Conservation (phyloP, 2,888 invertebrate species). For the Pyrrhia umbra region DNA sequence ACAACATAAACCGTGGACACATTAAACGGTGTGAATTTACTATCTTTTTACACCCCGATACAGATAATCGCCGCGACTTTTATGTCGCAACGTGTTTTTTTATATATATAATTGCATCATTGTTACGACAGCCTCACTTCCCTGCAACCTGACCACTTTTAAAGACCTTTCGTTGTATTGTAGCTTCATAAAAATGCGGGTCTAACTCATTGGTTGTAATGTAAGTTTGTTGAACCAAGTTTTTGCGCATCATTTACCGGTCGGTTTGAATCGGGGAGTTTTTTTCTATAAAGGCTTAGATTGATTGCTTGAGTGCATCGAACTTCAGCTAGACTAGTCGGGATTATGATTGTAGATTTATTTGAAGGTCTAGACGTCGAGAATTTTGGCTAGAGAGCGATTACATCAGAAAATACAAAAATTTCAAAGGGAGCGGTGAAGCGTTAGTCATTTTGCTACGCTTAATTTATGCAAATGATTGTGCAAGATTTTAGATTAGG, state of each 20-base stretch:
- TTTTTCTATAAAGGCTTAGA: constrained; percentile 70
- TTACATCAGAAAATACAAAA: constrained; percentile 1
- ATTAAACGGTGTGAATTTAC: constrained; percentile 52
- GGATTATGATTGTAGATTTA: constrained; percentile 12
- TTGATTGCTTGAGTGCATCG: constrained; percentile 71
- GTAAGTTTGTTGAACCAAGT: constrained; percentile 82
- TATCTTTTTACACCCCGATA: constrained; percentile 55
- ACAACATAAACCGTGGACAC: constrained; percentile 43
- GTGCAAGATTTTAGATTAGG: no score
- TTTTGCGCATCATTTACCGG: constrained; percentile 79
- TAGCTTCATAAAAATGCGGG: constrained; percentile 1
- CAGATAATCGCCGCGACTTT: constrained; percentile 51
- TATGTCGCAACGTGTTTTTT: constrained; percentile 53
- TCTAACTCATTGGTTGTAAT: constrained; percentile 39
- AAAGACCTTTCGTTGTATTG: constrained; percentile 9
- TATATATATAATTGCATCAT: constrained; percentile 64
- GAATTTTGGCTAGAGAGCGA: neutral
- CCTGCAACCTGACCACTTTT: constrained; percentile 45
- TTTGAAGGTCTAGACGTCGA: constrained; percentile 18
- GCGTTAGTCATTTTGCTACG: constrained; percentile 20
- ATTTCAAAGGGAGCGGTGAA: neutral
- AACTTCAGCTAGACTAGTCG: constrained; percentile 54
- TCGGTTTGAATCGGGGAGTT: constrained; percentile 65
- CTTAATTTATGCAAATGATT: constrained; percentile 9
- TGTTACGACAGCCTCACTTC: constrained; percentile 61